These are phyloP conservation scores for Neolamprologus caudopunctatus DNA, from an alignment of 2,113 vertebrate species.

Conservation along the genomic window DNA sequence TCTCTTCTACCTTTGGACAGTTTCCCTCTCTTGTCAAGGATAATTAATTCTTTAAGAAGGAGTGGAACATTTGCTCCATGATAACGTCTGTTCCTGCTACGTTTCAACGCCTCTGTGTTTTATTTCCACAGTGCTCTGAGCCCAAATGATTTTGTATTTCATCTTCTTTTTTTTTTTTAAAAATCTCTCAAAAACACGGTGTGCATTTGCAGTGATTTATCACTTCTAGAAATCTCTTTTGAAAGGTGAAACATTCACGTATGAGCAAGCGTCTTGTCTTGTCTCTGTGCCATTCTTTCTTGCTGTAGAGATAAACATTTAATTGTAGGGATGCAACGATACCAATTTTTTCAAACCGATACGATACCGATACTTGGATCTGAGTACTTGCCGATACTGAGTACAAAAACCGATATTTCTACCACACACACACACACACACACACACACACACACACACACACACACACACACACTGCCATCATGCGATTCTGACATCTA, in stretches of 20 bases:
- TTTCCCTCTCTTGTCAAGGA: neutral
- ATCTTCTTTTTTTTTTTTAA: neutral
- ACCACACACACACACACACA: neutral
- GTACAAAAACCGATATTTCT: too few species aligned
- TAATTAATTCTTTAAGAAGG: slow-evolving; percentile 30
- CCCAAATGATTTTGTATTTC: neutral
- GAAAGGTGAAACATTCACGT: neutral
- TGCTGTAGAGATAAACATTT: neutral
- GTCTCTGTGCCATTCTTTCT: neutral
- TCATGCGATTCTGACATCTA: neutral
- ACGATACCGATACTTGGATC: too few species aligned
- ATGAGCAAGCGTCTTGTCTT: neutral
- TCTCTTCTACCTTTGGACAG: neutral
- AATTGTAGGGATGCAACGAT: too few species aligned
- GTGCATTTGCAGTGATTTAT: neutral
- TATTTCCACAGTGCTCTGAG: neutral
- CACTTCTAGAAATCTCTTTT: neutral
- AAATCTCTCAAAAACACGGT: neutral
- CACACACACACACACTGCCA: neutral
- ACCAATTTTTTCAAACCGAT: too few species aligned
- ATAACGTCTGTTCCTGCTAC: neutral
- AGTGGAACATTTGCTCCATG: slow-evolving; percentile 2
- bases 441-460: neutral
- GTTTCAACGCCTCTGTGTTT: neutral
- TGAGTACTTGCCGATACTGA: too few species aligned